Evolutionary conservation across 2,797 vertebrate genomes (phyloP).

Genomic region (Cephalopachus bancanus): DNA sequence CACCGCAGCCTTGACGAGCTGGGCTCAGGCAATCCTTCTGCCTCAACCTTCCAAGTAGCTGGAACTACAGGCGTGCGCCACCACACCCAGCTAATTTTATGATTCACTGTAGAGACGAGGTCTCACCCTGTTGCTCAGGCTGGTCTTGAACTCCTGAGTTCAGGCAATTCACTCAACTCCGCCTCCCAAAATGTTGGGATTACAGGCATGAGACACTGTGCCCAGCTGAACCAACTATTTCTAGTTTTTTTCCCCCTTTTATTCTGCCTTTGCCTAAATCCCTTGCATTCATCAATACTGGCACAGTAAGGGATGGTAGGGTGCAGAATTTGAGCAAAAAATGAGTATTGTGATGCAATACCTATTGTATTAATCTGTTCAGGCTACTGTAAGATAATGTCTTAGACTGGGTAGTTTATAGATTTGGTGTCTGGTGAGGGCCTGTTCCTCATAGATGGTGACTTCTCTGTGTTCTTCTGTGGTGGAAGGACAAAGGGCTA

Average conservation of each 20-base stretch:
- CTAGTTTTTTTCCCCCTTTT: neutral
- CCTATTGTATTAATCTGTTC: neutral
- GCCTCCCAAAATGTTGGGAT: no score
- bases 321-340: constrained; percentile 12
- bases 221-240: neutral
- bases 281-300: neutral
- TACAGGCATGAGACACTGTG: no score
- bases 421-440: neutral
- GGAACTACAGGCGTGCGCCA: no score
- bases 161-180: no score
- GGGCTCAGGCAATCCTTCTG: no score
- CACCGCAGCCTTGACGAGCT: no score
- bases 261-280: neutral
- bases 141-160: no score
- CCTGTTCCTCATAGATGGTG: neutral
- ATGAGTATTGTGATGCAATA: neutral
- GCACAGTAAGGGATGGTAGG: neutral
- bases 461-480: neutral
- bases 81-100: no score
- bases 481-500: neutral
- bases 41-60: no score
- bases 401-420: neutral
- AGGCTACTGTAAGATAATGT: neutral
- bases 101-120: no score
- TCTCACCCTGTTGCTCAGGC: no score